Evolutionary conservation across 2,113 vertebrate genomes (phyloP).

Genomic region (Poicephalus gulielmi): DNA sequence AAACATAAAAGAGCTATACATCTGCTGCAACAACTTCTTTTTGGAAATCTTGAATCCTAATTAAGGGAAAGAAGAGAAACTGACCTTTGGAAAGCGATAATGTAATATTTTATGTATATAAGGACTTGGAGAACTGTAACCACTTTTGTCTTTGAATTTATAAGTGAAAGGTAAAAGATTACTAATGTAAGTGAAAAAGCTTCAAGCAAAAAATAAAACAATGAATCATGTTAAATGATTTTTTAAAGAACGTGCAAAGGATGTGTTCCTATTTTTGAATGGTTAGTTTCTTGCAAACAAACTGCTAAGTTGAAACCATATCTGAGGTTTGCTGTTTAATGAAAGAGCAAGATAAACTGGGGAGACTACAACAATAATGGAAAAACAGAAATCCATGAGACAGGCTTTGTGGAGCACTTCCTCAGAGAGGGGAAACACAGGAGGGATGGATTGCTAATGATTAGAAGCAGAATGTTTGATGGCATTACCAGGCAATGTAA

Average conservation of each 20-base stretch:
- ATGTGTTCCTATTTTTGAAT: neutral
- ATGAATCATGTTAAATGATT: conserved; percentile 41
- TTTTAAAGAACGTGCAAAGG: conserved; percentile 36
- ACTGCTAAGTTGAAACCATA: conserved; percentile 10
- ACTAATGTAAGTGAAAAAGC: conserved; percentile 69
- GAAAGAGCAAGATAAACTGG: conserved; percentile 58
- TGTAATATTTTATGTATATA: conserved; percentile 61
- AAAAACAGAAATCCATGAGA: conserved; percentile 35
- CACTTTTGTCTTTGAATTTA: neutral
- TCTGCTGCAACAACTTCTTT: conserved; percentile 34
- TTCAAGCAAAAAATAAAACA: conserved; percentile 8
- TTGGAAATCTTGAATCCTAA: conserved; percentile 72
- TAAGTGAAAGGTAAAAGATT: conserved; percentile 57
- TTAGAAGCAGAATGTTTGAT: conserved; percentile 23
- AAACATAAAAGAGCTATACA: conserved; percentile 34
- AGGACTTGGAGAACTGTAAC: conserved; percentile 38
- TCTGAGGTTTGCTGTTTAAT: conserved; percentile 51
- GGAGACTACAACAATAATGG: conserved; percentile 49
- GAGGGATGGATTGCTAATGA: conserved; percentile 41
- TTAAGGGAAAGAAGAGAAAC: conserved; percentile 58
- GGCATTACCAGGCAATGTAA: conserved; percentile 44
- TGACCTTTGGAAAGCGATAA: conserved; percentile 24
- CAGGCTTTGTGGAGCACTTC: neutral
- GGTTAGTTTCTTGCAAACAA: conserved; percentile 28
- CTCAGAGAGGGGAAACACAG: conserved; percentile 33